Conservation (phyloP, 2,113 vertebrate species). For the Zingel zingel region DNA sequence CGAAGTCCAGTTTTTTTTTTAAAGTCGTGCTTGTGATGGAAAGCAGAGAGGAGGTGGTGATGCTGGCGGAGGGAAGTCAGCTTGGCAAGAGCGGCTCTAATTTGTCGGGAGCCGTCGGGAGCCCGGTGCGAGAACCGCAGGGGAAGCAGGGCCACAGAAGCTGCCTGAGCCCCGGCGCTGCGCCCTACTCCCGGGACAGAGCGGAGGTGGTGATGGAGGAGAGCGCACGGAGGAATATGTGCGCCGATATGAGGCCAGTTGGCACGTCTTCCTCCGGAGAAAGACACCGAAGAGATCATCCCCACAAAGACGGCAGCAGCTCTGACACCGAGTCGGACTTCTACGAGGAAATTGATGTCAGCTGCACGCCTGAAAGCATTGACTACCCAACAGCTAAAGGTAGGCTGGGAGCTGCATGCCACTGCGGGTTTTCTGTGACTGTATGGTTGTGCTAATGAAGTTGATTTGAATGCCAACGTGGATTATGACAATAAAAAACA, state of each 20-base stretch:
- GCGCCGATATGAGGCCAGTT: slow-evolving; percentile 86
- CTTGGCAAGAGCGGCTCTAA: slow-evolving; percentile 89
- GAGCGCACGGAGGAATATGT: slow-evolving; percentile 86
- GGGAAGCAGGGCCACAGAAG: slow-evolving; percentile 89
- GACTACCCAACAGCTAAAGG: slow-evolving; percentile 95
- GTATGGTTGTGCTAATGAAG: slow-evolving; percentile 4
- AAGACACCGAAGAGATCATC: slow-evolving; percentile 80
- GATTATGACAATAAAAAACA: background rate
- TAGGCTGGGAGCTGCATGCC: slow-evolving; percentile 16
- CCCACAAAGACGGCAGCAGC: slow-evolving; percentile 92
- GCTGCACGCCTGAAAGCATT: slow-evolving; percentile 96
- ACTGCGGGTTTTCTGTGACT: slow-evolving; percentile 27
- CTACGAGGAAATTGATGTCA: slow-evolving; percentile 99
- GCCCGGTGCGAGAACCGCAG: slow-evolving; percentile 85
- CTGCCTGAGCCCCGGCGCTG: slow-evolving; percentile 88
- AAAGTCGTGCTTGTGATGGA: slow-evolving; percentile 87
- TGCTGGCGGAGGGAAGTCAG: slow-evolving; percentile 92
- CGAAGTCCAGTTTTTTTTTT: slow-evolving; percentile 49
- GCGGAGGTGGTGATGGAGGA: slow-evolving; percentile 78
- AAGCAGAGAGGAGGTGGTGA: slow-evolving; percentile 92
- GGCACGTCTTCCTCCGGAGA: slow-evolving; percentile 82
- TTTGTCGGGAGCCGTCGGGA: slow-evolving; percentile 88
- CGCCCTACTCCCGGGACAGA: slow-evolving; percentile 87
- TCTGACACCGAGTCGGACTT: slow-evolving; percentile 99
- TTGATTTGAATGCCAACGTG: slow-evolving; percentile 19